Evolutionary conservation across 2,888 invertebrate genomes (phyloP).

Genomic region (Lysandra bellargus): DNA sequence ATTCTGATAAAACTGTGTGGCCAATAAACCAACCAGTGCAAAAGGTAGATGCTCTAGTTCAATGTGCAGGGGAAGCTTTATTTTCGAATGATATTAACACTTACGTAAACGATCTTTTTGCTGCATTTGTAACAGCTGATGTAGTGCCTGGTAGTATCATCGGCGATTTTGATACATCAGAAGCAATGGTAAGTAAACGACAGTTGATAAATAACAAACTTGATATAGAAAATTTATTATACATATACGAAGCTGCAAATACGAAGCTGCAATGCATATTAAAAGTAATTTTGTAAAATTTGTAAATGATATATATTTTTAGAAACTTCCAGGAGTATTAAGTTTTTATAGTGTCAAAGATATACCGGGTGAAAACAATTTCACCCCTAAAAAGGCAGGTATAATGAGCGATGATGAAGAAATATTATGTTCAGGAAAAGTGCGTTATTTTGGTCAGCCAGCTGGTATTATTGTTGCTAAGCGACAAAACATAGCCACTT

Average conservation of each 20-base stretch:
- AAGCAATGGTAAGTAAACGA: slow-evolving; percentile 81
- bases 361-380: slow-evolving; percentile 83
- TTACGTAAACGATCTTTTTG: slow-evolving; percentile 84
- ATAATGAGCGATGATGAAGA: slow-evolving; percentile 57
- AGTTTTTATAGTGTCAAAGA: slow-evolving; percentile 83
- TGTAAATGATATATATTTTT: slow-evolving; percentile 40
- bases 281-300: too few species aligned
- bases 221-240: not conserved
- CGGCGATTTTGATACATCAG: slow-evolving; percentile 80
- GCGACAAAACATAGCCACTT: slow-evolving; percentile 73
- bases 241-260: not conserved
- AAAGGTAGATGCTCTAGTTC: slow-evolving; percentile 86
- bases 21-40: slow-evolving; percentile 87
- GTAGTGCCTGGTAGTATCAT: slow-evolving; percentile 79
- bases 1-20: slow-evolving; percentile 84
- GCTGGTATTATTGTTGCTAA: slow-evolving; percentile 83
- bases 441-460: slow-evolving; percentile 83
- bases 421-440: slow-evolving; percentile 62
- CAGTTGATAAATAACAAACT: not conserved
- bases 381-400: slow-evolving; percentile 57
- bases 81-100: slow-evolving; percentile 88
- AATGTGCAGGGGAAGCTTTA: slow-evolving; percentile 87
- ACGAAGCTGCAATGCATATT: not conserved
- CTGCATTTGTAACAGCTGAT: slow-evolving; percentile 84
- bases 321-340: slow-evolving; percentile 82